Evolutionary conservation across 2,888 invertebrate genomes (phyloP), one percentile per base, ranked within the genome.

Genomic region (Odiellus spinosus): DNA sequence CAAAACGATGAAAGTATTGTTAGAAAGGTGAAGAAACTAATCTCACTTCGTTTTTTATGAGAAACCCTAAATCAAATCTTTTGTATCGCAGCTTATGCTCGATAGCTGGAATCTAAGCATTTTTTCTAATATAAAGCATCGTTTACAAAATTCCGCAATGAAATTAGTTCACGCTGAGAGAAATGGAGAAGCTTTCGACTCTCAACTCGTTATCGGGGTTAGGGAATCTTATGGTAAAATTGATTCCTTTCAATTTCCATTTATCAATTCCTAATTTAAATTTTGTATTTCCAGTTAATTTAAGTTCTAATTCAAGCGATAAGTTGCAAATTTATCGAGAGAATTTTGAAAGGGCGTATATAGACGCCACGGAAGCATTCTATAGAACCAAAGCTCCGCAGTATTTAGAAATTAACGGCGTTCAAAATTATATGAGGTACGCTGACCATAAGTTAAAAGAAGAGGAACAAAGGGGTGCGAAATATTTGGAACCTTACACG

Each of bases 91-190:
- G 76, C 69, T 95, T 51, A 98, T 98, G 98, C 72, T 98, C 53
- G 93, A 95, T 66, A 88, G 86, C 50, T 98, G 98, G 98, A 95
- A 96, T 70, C 82, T 84, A 64, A 86, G 84, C 64, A 96, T 98
- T 62, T 98, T 98, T 68, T 77, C 79, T 64, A 85, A 88, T 64
- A 93, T 98, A 56, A 93, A 93, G 65, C 81, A 86, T 63, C 76
- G 87, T 54, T 61, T 90, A 42, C 88, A 91, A 67, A 82, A 84
- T 63, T 91, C 93, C 58, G 96, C 96, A 2, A 95, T 98, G 91
- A 87, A 90, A 68, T 74, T 98, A 54, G 90, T 99, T 8, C 84
- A 90, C 64, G 82, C 90, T 2, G 98, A 98, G 67, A 75, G 98
- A 53, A 93, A 91, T 67, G 96, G 96, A 2, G 93, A 95, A 70